Conservation (phyloP, 2,797 vertebrate genomes). For the Streptopelia turtur region DNA sequence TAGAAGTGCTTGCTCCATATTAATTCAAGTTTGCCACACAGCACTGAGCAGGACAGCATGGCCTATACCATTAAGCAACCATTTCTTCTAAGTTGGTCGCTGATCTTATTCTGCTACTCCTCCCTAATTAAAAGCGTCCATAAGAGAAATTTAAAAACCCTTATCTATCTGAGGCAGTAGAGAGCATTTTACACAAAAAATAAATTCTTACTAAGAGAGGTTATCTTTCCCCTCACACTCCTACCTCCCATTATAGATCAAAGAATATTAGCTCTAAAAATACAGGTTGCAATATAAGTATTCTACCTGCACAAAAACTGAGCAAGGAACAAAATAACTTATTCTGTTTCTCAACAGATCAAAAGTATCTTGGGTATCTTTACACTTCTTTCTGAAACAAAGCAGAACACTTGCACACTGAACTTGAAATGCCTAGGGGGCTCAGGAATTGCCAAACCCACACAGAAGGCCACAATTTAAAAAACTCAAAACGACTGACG, state of each 20-base stretch:
- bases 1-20: not conserved
- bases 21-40: not conserved
- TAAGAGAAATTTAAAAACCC: not conserved
- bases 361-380: not conserved
- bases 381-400: not conserved
- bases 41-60: rapidly evolving
- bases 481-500: not conserved
- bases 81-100: not conserved
- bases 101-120: not conserved
- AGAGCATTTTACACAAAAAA: not conserved
- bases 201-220: not conserved
- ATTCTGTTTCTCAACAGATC: not conserved
- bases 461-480: not conserved
- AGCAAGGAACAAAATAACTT: not conserved
- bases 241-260: not conserved
- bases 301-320: not conserved
- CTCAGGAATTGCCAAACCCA: not conserved
- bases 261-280: not conserved
- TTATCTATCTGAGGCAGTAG: not conserved
- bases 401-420: not conserved
- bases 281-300: rapidly evolving
- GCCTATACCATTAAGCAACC: not conserved
- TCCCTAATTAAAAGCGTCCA: not conserved
- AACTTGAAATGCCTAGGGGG: not conserved
- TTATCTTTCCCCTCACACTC: not conserved